These are phyloP conservation scores for Lanius ludovicianus DNA, from an alignment of 2,113 vertebrate genomes.

Conservation along the genomic window DNA sequence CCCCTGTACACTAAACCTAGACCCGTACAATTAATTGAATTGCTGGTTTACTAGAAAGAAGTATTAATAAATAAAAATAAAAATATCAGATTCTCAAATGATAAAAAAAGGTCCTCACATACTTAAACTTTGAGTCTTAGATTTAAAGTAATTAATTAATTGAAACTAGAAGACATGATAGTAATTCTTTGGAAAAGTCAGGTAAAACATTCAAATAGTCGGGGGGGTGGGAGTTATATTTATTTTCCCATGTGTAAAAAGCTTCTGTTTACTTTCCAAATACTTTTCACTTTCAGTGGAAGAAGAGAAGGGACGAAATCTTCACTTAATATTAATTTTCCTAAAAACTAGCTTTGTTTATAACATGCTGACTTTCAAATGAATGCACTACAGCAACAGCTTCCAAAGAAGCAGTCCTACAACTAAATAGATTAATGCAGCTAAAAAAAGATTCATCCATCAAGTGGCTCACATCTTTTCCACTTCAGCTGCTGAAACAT, in stretches of 20 bases:
- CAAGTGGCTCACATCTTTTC: neutral
- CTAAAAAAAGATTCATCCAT: neutral
- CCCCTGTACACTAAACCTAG: neutral
- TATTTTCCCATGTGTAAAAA: neutral
- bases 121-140: neutral
- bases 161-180: neutral
- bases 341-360: neutral
- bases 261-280: neutral
- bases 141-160: neutral
- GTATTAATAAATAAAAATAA: neutral
- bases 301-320: neutral
- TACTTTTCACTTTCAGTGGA: neutral
- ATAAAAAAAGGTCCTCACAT: neutral
- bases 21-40: neutral
- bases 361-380: neutral
- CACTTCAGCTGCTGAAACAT: neutral
- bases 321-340: neutral
- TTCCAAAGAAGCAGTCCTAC: neutral
- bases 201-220: neutral
- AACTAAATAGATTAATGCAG: neutral
- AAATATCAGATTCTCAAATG: neutral
- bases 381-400: neutral
- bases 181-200: neutral
- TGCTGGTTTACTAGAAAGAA: neutral
- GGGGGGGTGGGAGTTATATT: rapidly evolving